phyloP scores from a whole-genome alignment of 1,140 invertebrate species.

The Cepaea nemoralis region DNA sequence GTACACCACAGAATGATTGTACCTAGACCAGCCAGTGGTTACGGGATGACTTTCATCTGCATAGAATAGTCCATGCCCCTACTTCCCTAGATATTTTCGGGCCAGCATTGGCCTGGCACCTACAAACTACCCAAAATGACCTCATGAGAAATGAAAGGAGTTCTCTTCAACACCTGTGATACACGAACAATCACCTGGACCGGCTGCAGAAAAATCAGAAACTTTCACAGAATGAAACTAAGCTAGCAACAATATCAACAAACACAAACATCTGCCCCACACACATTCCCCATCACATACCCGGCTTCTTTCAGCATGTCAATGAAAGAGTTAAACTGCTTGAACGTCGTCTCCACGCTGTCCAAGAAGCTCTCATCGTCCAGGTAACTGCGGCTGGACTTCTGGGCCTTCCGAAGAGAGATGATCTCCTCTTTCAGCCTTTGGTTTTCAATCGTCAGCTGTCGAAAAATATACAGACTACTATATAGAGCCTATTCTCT shows the following conservation, averaged over 20 bases:
- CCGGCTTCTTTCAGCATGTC: conserved; percentile 69
- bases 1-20: too few species aligned
- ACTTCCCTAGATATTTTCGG: too few species aligned
- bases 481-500: too few species aligned
- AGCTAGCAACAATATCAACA: background rate
- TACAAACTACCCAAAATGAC: too few species aligned
- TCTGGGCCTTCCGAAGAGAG: conserved; percentile 19
- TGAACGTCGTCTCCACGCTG: conserved; percentile 68
- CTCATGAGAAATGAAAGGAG: too few species aligned
- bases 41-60: too few species aligned
- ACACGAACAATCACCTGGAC: background rate
- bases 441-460: conserved; percentile 43
- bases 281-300: conserved; percentile 48
- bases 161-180: background rate
- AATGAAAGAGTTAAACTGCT: conserved; percentile 70
- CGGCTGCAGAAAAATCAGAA: background rate
- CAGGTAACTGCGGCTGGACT: conserved; percentile 43
- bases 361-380: conserved; percentile 68
- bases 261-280: background rate
- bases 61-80: too few species aligned
- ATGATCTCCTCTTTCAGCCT: conserved; percentile 20
- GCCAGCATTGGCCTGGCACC: too few species aligned
- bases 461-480: background rate
- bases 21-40: too few species aligned
- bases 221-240: too few species aligned